phyloP scores from a whole-genome alignment of 2,797 vertebrate species.

The Calcarius lapponicus region DNA sequence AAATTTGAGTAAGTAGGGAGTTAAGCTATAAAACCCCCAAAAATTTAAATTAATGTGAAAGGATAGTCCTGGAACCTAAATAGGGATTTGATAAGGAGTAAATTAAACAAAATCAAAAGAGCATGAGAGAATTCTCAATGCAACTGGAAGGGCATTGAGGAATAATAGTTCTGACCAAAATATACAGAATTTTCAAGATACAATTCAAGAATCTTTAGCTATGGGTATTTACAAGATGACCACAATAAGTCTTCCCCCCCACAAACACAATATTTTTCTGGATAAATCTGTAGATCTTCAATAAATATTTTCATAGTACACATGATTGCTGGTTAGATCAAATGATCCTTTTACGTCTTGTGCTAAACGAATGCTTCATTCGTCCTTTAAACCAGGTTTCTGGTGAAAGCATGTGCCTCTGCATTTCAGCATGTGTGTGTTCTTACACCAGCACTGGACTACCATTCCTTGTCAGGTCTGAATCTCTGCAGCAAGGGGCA shows the following conservation, averaged over 20 bases:
- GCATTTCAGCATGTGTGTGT: background rate
- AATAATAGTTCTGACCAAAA: background rate
- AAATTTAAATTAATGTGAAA: background rate
- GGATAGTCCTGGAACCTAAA: background rate
- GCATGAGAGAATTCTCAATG: background rate
- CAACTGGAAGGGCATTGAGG: background rate
- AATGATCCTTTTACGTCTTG: background rate
- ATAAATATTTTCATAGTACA: background rate
- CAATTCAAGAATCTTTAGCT: background rate
- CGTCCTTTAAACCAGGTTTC: background rate
- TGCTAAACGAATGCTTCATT: background rate
- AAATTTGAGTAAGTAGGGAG: background rate
- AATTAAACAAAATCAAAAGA: background rate
- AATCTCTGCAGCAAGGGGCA: background rate
- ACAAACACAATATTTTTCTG: accelerated
- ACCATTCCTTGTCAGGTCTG: background rate
- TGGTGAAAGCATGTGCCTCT: background rate
- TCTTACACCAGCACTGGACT: background rate
- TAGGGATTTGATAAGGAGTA: background rate
- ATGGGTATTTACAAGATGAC: background rate
- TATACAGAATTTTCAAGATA: background rate
- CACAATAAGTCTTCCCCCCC: background rate
- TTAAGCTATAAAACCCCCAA: background rate
- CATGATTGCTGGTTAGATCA: background rate
- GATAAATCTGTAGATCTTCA: background rate